phyloP scores from a whole-genome alignment of 2,888 invertebrate genomes.

The Deilephila elpenor region DNA sequence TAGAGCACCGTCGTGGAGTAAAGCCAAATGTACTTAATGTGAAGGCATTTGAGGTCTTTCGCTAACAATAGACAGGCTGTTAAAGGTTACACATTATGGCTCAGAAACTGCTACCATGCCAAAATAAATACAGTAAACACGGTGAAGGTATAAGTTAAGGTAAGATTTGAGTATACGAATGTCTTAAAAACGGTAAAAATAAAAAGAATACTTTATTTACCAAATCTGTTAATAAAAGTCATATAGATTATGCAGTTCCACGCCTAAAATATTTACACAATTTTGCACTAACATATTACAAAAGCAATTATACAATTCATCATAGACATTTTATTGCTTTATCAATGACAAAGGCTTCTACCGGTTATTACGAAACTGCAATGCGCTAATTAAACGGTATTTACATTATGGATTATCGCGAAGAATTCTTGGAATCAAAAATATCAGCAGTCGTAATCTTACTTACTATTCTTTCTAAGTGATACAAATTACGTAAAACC shows the following conservation, averaged over 20 bases:
- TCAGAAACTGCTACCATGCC: too few relatives aligned
- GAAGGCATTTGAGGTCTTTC: too few relatives aligned
- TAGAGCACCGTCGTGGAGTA: too few relatives aligned
- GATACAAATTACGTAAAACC: neutral
- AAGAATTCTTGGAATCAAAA: slow-evolving; percentile 1
- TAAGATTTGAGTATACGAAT: neutral
- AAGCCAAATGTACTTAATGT: too few relatives aligned
- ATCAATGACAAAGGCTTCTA: neutral
- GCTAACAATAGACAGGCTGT: neutral
- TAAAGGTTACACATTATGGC: too few relatives aligned
- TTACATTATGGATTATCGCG: neutral
- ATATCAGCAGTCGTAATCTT: neutral
- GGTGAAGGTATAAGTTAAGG: neutral
- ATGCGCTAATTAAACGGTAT: slow-evolving; percentile 19
- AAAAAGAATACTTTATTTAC: neutral
- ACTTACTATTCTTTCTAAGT: neutral
- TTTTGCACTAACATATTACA: neutral
- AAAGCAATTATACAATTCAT: slow-evolving; percentile 7
- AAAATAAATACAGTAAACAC: neutral
- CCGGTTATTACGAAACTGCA: slow-evolving; percentile 12
- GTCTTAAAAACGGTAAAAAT: neutral
- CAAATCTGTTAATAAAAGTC: neutral
- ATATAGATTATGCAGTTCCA: neutral
- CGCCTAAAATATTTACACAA: neutral
- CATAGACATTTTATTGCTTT: neutral